phyloP scores from a whole-genome alignment of 2,797 vertebrate species.

The Epinephelus coioides region DNA sequence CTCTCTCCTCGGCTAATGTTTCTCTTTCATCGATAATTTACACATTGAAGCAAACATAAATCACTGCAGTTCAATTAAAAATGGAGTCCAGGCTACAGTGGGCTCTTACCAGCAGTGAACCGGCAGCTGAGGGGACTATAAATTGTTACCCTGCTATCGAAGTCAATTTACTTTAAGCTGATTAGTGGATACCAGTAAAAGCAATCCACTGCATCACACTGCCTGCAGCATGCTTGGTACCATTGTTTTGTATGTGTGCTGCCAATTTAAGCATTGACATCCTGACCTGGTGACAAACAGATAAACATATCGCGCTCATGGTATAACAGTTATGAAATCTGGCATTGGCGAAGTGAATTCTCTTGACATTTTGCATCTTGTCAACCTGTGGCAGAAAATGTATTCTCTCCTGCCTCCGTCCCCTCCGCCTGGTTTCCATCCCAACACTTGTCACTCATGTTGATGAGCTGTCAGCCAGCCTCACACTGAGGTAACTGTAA shows the following conservation, averaged over 20 bases:
- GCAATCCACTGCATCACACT: neutral
- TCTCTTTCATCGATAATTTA: conserved; percentile 43
- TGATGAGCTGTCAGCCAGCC: conserved; percentile 35
- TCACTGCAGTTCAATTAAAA: conserved; percentile 19
- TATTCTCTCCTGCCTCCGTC: conserved; percentile 9
- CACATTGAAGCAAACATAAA: neutral
- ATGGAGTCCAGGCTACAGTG: neutral
- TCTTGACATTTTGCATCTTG: conserved; percentile 22
- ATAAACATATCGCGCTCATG: neutral
- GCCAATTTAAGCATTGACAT: neutral
- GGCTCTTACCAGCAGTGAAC: neutral
- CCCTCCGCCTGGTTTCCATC: neutral
- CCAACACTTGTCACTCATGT: conserved; percentile 36
- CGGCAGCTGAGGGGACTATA: conserved; percentile 4
- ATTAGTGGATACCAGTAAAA: conserved; percentile 2
- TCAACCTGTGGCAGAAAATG: conserved; percentile 21
- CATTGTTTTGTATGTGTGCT: too few relatives aligned
- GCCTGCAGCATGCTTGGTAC: neutral
- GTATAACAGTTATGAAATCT: neutral
- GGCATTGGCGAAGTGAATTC: conserved; percentile 26
- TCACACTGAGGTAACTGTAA: neutral
- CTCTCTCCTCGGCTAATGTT: conserved; percentile 5
- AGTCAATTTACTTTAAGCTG: neutral
- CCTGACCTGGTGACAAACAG: neutral
- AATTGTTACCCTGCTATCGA: neutral